Conservation (phyloP, 2,113 vertebrate genomes). For the Psittacara wagleri region DNA sequence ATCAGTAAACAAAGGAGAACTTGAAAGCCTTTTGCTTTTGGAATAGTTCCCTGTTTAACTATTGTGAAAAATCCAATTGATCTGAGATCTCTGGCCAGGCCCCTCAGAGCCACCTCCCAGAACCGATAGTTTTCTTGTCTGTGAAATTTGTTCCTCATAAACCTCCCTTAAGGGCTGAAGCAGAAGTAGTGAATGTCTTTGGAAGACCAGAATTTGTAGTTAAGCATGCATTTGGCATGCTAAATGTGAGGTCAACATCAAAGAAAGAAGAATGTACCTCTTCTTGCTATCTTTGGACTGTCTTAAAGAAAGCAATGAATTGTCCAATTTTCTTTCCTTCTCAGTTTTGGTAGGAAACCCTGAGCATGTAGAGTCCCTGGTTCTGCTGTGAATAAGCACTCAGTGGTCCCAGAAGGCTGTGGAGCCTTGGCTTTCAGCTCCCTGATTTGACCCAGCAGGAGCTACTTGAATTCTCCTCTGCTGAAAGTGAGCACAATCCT, state of each 20-base stretch:
- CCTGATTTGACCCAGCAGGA: neutral
- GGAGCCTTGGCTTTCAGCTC: neutral
- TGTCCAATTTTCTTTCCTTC: neutral
- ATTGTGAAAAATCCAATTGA: neutral
- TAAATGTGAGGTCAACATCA: neutral
- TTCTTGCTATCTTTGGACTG: neutral
- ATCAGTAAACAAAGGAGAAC: neutral
- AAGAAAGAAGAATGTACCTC: neutral
- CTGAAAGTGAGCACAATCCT: conserved; percentile 2
- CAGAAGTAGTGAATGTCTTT: neutral
- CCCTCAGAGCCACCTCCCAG: neutral
- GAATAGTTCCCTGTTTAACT: neutral
- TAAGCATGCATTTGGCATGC: neutral
- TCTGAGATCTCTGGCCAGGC: neutral
- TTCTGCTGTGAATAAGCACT: neutral
- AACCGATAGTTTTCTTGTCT: neutral
- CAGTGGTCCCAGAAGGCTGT: neutral
- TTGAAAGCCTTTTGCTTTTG: neutral
- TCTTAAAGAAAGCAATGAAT: neutral
- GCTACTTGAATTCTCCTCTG: conserved; percentile 19
- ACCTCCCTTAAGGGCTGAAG: neutral
- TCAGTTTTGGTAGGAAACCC: neutral
- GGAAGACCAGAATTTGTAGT: neutral
- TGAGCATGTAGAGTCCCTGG: neutral
- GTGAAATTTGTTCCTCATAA: neutral